phyloP scores from a whole-genome alignment of 2,113 vertebrate species.

The Gracilinanus agilis region DNA sequence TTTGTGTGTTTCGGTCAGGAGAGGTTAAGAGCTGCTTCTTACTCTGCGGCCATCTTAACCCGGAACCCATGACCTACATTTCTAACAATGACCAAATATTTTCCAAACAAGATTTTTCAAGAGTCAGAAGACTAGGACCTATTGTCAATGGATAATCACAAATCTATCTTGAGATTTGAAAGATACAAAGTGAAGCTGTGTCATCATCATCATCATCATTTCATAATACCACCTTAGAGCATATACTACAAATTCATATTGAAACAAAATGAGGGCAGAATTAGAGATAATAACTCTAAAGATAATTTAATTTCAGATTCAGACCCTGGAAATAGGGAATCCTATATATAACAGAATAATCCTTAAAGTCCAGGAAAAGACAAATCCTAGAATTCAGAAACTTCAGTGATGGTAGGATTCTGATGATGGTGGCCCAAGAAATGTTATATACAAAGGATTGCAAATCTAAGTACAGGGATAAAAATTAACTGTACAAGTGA shows the following conservation, averaged over 20 bases:
- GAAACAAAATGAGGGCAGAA: neutral
- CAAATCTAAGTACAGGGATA: too few relatives aligned
- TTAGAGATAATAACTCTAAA: neutral
- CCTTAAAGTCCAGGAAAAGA: neutral
- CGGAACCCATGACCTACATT: neutral
- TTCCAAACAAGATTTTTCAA: neutral
- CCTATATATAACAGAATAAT: neutral
- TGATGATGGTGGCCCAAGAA: neutral
- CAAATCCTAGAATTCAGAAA: neutral
- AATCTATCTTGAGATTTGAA: neutral
- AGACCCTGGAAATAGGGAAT: neutral
- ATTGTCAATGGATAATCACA: neutral
- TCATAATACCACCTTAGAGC: neutral
- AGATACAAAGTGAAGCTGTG: neutral
- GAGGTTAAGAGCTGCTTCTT: too few relatives aligned
- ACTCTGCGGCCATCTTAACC: too few relatives aligned
- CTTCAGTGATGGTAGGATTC: neutral
- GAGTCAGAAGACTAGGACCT: neutral
- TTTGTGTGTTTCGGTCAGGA: too few relatives aligned
- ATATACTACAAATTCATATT: neutral
- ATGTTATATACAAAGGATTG: neutral
- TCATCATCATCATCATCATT: neutral
- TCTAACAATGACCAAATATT: neutral
- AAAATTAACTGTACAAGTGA: too few relatives aligned
- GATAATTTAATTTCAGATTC: neutral